Evolutionary conservation across 2,113 vertebrate genomes (phyloP).

Genomic region (Semnornis frantzii): DNA sequence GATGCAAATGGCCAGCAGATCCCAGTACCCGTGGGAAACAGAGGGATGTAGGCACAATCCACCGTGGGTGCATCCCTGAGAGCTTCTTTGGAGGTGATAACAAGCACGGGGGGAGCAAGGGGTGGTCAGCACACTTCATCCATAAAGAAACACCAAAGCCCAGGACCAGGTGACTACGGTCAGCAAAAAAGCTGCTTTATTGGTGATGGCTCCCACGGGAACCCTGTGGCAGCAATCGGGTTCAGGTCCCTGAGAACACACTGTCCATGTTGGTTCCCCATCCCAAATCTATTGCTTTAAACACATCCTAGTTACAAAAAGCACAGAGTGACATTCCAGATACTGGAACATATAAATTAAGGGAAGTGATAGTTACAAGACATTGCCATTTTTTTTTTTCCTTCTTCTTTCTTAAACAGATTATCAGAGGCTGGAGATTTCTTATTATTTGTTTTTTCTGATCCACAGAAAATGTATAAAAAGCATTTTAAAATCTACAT

Average conservation of each 20-base stretch:
- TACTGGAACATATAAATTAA: slow-evolving; percentile 89
- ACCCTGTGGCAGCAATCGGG: slow-evolving; percentile 81
- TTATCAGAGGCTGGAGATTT: slow-evolving; percentile 60
- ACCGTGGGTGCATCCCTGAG: not conserved
- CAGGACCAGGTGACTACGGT: slow-evolving; percentile 32
- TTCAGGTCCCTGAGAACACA: slow-evolving; percentile 91
- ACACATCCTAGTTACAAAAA: slow-evolving; percentile 63
- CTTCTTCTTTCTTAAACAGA: slow-evolving; percentile 60
- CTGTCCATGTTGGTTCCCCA: slow-evolving; percentile 50
- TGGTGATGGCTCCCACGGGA: slow-evolving; percentile 77
- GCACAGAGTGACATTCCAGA: slow-evolving; percentile 80
- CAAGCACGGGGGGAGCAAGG: not conserved
- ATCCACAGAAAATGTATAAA: slow-evolving; percentile 82
- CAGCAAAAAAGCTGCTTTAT: slow-evolving; percentile 89
- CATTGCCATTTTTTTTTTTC: slow-evolving; percentile 35
- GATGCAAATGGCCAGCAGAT: not conserved
- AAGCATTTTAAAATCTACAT: slow-evolving; percentile 67
- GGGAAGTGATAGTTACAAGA: slow-evolving; percentile 74
- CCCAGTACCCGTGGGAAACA: slow-evolving; percentile 55
- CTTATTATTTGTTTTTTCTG: slow-evolving; percentile 45
- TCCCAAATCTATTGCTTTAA: slow-evolving; percentile 46
- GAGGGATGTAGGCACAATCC: not conserved
- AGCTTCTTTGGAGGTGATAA: not conserved
- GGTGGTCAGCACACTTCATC: not conserved
- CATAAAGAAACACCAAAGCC: slow-evolving; percentile 38